A percentile compares a stretch with the other conserved stretches of the same genome.
Evolutionary conservation across 2,888 invertebrate genomes (phyloP).

Genomic region (Rhaphigaster nebulosa): DNA sequence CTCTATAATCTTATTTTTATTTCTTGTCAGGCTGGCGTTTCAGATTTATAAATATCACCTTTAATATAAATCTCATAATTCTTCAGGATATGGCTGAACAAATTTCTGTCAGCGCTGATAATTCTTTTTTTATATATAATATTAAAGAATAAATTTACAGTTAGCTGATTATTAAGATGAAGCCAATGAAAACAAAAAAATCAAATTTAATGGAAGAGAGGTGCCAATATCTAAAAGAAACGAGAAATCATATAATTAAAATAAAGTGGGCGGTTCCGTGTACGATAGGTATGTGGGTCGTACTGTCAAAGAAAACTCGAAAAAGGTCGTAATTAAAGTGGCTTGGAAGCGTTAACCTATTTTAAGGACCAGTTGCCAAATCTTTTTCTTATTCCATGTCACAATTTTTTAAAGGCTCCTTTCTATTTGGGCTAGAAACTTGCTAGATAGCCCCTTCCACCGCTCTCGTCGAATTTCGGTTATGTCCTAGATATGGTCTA

Average conservation of each 20-base stretch:
- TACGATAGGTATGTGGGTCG: slow-evolving; percentile 53
- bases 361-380: slow-evolving; percentile 57
- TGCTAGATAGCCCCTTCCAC: slow-evolving; percentile 49
- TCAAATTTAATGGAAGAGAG: background rate
- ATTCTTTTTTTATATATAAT: too few species aligned
- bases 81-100: too few species aligned
- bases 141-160: too few species aligned
- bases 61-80: too few species aligned
- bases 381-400: slow-evolving; percentile 54
- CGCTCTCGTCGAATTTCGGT: slow-evolving; percentile 9
- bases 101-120: too few species aligned
- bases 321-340: slow-evolving; percentile 58
- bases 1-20: too few species aligned
- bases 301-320: slow-evolving; percentile 30
- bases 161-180: background rate
- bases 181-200: background rate
- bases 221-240: background rate
- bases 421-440: slow-evolving; percentile 42
- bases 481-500: slow-evolving; percentile 34
- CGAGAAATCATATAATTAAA: background rate
- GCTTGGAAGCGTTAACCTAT: slow-evolving; percentile 56
- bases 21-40: too few species aligned
- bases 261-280: background rate
- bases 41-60: too few species aligned
- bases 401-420: slow-evolving; percentile 52